Evolutionary conservation across 2,797 vertebrate species (phyloP).

Genomic region (Pseudochromis fuscus): DNA sequence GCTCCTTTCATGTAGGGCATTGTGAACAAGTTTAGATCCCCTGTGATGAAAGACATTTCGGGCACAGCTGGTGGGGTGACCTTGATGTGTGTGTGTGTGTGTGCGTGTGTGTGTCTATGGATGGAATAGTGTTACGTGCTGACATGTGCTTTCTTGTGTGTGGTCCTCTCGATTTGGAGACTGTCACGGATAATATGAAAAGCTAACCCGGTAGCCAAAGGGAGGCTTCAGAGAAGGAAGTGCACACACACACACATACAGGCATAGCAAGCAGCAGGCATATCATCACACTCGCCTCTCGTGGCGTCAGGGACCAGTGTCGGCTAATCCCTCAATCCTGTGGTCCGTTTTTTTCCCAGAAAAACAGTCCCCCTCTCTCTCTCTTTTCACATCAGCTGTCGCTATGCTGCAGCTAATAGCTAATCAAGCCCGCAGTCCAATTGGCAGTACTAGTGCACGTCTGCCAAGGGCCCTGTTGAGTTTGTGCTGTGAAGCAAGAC

Average conservation of each 20-base stretch:
- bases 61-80: conserved; percentile 78
- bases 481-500: conserved; percentile 76
- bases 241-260: conserved; percentile 14
- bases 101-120: conserved; percentile 33
- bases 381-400: conserved; percentile 77
- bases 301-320: conserved; percentile 54
- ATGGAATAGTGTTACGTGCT: conserved; percentile 38
- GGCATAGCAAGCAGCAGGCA: conserved; percentile 48
- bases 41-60: conserved; percentile 66
- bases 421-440: conserved; percentile 81
- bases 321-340: conserved; percentile 74
- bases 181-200: conserved; percentile 72
- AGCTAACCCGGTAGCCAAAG: conserved; percentile 40
- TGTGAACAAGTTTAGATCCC: conserved; percentile 68
- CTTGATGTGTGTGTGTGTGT: conserved; percentile 67
- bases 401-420: conserved; percentile 78
- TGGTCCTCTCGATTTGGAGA: conserved; percentile 61
- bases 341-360: conserved; percentile 42
- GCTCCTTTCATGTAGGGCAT: conserved; percentile 70
- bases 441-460: conserved; percentile 70
- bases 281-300: conserved; percentile 61
- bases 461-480: conserved; percentile 79
- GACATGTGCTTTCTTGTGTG: conserved; percentile 60
- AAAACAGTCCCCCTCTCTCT: conserved; percentile 57
- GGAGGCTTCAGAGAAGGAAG: conserved; percentile 40